Evolutionary conservation across 2,888 invertebrate species (phyloP), one percentile per base, ranked within the genome.

Genomic region (Luperina nickerlii): DNA sequence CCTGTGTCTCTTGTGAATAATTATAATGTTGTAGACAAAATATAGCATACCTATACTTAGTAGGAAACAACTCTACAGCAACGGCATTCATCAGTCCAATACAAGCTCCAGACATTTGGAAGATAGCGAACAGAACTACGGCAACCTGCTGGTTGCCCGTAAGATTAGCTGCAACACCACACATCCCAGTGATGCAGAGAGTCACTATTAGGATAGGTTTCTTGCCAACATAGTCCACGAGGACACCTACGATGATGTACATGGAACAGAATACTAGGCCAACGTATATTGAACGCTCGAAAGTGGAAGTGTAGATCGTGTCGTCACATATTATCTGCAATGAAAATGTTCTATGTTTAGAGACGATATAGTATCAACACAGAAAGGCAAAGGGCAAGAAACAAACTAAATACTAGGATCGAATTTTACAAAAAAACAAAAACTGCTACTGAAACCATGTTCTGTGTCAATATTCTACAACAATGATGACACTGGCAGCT

Each of bases 251-350:
- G 24, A 97, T 89, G 57, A 98, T 89, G 91, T 98, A 98, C 90
- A 98, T 97, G 1, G 97, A 90, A 60, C 97, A 96, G 90, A 98
- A 98, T 8, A 97, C 97, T 0, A 97, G 94, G 0, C 98, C 98
- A 87, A 98, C 97, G 82, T 97, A 97, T 83, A 98, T 97, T 60
- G 98, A 97, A 74, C 97, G 97, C 88, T 97, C 94, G 90, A 98
- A 98, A 5, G 98, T 98, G 0, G 95, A 94, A 0, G 97, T 94
- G 90, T 98, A 97, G 83, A 98, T 97, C 0, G 95, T 94, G 27
- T 97, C 96, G 42, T 95, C 94, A 89, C 98, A 98, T 57, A 91
- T 83, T 0, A 91, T 78, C 96, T 96, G 91, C 5, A 84, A 86
- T 73, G 20, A 54, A 73, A 74, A 62, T n/a, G 7, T 18, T 65